These are phyloP conservation scores for Drosophila buzzatii DNA, from an alignment of 2,888 invertebrate species.

Conservation along the genomic window DNA sequence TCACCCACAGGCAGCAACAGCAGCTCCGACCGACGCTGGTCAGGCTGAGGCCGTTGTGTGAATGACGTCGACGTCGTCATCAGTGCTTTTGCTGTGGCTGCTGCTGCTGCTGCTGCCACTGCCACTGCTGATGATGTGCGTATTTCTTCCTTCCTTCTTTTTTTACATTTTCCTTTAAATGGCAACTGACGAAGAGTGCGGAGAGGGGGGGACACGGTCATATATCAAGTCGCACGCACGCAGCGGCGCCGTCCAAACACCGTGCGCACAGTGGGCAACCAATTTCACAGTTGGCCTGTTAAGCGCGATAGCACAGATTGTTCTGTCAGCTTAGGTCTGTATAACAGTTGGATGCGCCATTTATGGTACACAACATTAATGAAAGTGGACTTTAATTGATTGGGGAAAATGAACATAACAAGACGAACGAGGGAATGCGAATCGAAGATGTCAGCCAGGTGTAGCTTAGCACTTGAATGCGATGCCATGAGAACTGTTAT, in stretches of 20 bases:
- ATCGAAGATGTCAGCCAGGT: neutral
- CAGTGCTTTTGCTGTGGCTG: constrained; percentile 6
- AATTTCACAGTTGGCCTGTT: constrained; percentile 7
- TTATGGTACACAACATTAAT: neutral
- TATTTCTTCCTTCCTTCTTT: constrained; percentile 35
- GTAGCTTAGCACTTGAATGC: neutral
- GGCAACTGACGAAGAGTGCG: constrained; percentile 16
- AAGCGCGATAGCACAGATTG: constrained; percentile 11
- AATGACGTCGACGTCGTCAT: constrained; percentile 46
- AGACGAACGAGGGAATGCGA: neutral
- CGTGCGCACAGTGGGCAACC: constrained; percentile 38
- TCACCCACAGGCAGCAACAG: constrained; percentile 46
- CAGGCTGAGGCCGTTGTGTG: constrained; percentile 49
- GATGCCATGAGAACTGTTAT: neutral
- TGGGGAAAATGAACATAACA: neutral
- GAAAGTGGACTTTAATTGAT: neutral
- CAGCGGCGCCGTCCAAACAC: constrained; percentile 27
- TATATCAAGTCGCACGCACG: constrained; percentile 60
- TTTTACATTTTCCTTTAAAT: constrained; percentile 58
- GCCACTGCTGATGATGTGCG: constrained; percentile 55
- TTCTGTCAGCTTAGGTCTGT: neutral
- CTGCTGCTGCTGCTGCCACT: neutral
- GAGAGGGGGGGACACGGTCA: constrained; percentile 10
- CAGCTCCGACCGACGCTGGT: constrained; percentile 38
- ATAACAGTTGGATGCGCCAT: neutral